These are phyloP conservation scores for Drosophila nikananu DNA, from an alignment of 1,140 invertebrate species.

Conservation along the genomic window DNA sequence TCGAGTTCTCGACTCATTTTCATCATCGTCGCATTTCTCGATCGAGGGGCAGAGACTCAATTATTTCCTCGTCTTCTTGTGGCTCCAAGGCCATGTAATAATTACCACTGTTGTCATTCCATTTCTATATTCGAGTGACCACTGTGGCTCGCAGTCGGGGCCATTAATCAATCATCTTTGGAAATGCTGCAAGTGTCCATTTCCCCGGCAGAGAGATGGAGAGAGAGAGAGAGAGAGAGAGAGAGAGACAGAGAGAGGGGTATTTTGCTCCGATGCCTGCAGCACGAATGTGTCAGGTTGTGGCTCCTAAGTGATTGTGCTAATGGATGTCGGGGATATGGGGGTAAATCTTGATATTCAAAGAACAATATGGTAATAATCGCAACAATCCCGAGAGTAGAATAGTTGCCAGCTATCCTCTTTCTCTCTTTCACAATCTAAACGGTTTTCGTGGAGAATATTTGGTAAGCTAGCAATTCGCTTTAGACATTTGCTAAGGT, in stretches of 20 bases:
- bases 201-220: background rate
- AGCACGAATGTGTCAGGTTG: conserved; percentile 37
- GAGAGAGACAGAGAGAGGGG: background rate
- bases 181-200: conserved; percentile 57
- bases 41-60: conserved; percentile 14
- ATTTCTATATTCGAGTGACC: conserved; percentile 46
- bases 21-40: background rate
- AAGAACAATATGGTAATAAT: background rate
- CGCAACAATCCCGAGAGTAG: background rate
- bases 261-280: conserved; percentile 12
- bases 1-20: conserved; percentile 5
- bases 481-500: conserved; percentile 17
- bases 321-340: conserved; percentile 16
- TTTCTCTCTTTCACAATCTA: background rate
- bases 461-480: background rate
- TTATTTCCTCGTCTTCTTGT: conserved; percentile 11
- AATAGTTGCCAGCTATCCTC: background rate
- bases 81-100: conserved; percentile 49
- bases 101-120: conserved; percentile 58
- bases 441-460: background rate
- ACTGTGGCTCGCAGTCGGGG: conserved; percentile 29
- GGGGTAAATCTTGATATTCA: background rate
- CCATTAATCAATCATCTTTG: conserved; percentile 79
- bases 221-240: background rate
- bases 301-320: conserved; percentile 23